phyloP scores from a whole-genome alignment of 2,888 invertebrate species.

The Orchesella flavescens region DNA sequence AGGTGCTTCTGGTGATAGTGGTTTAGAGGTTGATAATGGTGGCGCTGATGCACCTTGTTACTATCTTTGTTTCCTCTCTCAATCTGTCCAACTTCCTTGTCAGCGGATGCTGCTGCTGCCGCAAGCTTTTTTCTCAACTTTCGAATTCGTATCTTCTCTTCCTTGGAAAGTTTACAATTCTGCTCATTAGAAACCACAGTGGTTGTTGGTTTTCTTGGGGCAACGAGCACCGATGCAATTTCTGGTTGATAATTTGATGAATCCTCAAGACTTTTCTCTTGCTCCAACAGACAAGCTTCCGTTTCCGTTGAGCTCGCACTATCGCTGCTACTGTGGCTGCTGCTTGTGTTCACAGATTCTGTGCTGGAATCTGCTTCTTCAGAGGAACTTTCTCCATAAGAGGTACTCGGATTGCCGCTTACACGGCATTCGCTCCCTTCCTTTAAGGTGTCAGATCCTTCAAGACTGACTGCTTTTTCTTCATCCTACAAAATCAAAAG shows the following conservation, averaged over 20 bases:
- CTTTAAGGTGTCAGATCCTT: constrained; percentile 18
- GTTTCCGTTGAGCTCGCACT: constrained; percentile 38
- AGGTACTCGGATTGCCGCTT: constrained; percentile 6
- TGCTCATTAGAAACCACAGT: constrained; percentile 35
- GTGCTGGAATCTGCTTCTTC: constrained; percentile 44
- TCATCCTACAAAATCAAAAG: constrained; percentile 39
- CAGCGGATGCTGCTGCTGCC: constrained; percentile 12
- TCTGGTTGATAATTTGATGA: constrained; percentile 38
- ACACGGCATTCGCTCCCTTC: constrained; percentile 19
- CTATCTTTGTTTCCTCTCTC: background rate
- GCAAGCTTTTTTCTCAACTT: constrained; percentile 54
- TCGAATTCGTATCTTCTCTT: constrained; percentile 53
- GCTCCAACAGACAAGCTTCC: constrained; percentile 12
- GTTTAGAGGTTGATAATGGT: background rate
- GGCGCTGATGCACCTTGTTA: background rate
- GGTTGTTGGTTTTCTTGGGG: constrained; percentile 32
- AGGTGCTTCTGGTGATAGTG: background rate
- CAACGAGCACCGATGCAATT: constrained; percentile 25
- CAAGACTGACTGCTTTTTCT: constrained; percentile 4
- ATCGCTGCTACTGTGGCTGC: constrained; percentile 5
- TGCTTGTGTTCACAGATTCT: constrained; percentile 16
- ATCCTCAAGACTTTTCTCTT: constrained; percentile 40
- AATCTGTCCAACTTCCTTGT: background rate
- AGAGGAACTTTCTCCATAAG: constrained; percentile 40
- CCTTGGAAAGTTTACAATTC: constrained; percentile 43